Evolutionary conservation across 2,888 invertebrate genomes (phyloP).

Genomic region (Megastigmus dorsalis): DNA sequence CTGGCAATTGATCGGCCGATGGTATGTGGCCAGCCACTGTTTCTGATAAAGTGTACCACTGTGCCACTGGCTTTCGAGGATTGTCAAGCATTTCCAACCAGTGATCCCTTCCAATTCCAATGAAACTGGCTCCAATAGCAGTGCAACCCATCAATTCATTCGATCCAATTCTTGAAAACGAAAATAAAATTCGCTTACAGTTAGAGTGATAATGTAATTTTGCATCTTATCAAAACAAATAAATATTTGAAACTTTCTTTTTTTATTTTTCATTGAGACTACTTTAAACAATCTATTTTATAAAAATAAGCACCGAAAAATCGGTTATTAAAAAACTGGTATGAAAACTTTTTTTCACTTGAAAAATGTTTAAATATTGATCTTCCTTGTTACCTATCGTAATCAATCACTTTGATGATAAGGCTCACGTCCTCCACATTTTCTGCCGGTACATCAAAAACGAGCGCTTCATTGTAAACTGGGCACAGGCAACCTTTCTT

Average conservation of each 20-base stretch:
- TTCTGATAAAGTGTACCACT: slow-evolving; percentile 88
- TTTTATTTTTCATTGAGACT: no score
- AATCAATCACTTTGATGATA: slow-evolving; percentile 90
- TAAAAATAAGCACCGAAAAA: no score
- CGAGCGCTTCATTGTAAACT: slow-evolving; percentile 94
- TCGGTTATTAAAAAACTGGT: no score
- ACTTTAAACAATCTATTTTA: no score
- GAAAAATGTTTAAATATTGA: background rate
- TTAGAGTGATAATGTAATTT: no score
- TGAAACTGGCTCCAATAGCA: slow-evolving; percentile 85
- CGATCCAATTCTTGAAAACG: slow-evolving; percentile 87
- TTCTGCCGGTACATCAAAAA: slow-evolving; percentile 91
- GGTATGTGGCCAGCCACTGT: slow-evolving; percentile 81
- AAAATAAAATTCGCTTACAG: background rate
- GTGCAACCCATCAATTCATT: slow-evolving; percentile 92
- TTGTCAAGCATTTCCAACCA: slow-evolving; percentile 91
- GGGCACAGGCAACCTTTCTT: slow-evolving; percentile 91
- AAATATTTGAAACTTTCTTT: no score
- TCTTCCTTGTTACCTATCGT: slow-evolving; percentile 82
- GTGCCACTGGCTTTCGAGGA: slow-evolving; percentile 87
- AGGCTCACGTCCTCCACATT: slow-evolving; percentile 89
- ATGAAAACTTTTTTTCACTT: slow-evolving; percentile 8
- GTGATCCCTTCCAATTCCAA: slow-evolving; percentile 87
- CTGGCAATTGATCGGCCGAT: slow-evolving; percentile 77
- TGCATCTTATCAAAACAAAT: no score